These are phyloP conservation scores for Ips typographus DNA, from an alignment of 1,140 invertebrate species.

Conservation along the genomic window DNA sequence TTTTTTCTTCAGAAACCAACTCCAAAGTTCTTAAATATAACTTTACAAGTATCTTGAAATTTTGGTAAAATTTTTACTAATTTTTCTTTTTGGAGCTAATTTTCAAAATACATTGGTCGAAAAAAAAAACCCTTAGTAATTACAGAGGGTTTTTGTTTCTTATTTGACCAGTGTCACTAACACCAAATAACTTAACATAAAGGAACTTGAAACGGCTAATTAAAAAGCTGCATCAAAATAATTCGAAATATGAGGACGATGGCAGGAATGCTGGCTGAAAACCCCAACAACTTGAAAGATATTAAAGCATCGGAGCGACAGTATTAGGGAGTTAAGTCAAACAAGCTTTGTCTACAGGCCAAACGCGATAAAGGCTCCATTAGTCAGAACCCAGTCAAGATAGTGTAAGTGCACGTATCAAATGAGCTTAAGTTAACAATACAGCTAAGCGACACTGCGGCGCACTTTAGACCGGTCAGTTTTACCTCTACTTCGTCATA, in stretches of 20 bases:
- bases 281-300: not conserved
- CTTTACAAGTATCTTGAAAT: too few species aligned
- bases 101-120: too few species aligned
- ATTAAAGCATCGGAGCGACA: slow-evolving; percentile 9
- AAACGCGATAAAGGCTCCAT: slow-evolving; percentile 48
- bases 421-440: slow-evolving; percentile 45
- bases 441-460: slow-evolving; percentile 42
- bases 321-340: slow-evolving; percentile 36
- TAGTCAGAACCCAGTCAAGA: slow-evolving; percentile 46
- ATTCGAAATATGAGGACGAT: slow-evolving; percentile 14
- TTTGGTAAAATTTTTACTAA: too few species aligned
- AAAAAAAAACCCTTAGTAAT: too few species aligned
- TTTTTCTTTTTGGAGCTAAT: too few species aligned
- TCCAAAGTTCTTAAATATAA: too few species aligned
- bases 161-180: too few species aligned
- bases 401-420: slow-evolving; percentile 49
- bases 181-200: too few species aligned
- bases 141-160: too few species aligned
- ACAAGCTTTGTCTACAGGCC: slow-evolving; percentile 35
- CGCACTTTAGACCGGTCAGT: slow-evolving; percentile 38
- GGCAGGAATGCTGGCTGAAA: slow-evolving; percentile 26
- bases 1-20: too few species aligned
- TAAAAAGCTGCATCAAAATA: too few species aligned
- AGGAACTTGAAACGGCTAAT: too few species aligned
- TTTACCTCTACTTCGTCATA: slow-evolving; percentile 40